Evolutionary conservation across 2,888 invertebrate species (phyloP).

Genomic region (Cantharis nigra): DNA sequence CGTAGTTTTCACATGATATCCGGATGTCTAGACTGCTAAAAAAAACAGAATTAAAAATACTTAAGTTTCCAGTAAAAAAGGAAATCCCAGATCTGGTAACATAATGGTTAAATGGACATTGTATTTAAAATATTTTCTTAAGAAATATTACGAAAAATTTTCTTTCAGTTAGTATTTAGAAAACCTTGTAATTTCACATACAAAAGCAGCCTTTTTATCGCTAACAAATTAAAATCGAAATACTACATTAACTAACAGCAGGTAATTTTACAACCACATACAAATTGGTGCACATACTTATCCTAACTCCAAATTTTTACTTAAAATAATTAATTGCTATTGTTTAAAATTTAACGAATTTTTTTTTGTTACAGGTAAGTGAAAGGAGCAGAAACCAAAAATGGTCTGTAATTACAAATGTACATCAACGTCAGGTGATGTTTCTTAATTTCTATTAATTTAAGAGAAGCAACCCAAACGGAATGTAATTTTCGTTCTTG

Average conservation of each 20-base stretch:
- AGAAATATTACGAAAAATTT: background rate
- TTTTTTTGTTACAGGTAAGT: slow-evolving; percentile 1
- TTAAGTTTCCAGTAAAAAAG: too few relatives aligned
- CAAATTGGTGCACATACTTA: background rate
- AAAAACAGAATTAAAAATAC: too few relatives aligned
- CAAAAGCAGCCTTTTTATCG: background rate
- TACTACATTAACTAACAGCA: background rate
- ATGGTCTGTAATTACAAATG: background rate
- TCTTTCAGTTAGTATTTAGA: background rate
- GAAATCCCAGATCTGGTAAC: background rate
- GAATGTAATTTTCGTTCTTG: background rate
- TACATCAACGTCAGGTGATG: slow-evolving; percentile 1
- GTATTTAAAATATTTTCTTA: background rate
- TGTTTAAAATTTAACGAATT: background rate
- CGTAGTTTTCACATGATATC: too few relatives aligned
- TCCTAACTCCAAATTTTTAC: background rate
- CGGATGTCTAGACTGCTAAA: too few relatives aligned
- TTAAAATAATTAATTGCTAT: background rate
- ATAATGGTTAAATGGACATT: background rate
- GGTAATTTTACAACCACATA: background rate
- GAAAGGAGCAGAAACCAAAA: background rate
- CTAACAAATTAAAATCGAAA: too few relatives aligned
- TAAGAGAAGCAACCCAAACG: background rate
- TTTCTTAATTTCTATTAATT: background rate
- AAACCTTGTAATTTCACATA: background rate